Conservation (phyloP, 2,113 vertebrate species). For the Aix galericulata region DNA sequence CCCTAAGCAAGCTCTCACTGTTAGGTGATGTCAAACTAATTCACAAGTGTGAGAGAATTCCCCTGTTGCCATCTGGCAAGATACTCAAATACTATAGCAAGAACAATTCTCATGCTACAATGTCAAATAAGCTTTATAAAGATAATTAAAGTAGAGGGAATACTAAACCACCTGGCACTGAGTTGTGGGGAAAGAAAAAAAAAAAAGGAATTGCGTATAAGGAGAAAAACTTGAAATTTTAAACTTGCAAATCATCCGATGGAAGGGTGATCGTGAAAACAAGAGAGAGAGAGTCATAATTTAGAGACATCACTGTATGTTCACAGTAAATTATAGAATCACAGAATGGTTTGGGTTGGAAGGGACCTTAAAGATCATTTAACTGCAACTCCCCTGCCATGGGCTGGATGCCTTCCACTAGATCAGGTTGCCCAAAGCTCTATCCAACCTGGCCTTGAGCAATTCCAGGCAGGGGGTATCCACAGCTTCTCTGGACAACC, state of each 20-base stretch:
- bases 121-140: not conserved
- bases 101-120: not conserved
- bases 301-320: not conserved
- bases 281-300: not conserved
- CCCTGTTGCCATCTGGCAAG: not conserved
- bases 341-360: too few species aligned
- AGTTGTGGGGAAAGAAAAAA: not conserved
- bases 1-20: not conserved
- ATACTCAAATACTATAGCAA: not conserved
- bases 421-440: too few species aligned
- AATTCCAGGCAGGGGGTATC: too few species aligned
- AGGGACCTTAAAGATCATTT: too few species aligned
- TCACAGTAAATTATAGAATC: not conserved
- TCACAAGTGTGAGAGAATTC: not conserved
- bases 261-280: not conserved
- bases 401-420: too few species aligned
- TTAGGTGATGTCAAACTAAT: not conserved
- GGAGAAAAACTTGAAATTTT: not conserved
- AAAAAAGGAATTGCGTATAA: not conserved
- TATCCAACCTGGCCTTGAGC: too few species aligned
- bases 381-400: too few species aligned
- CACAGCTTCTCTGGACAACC: too few species aligned
- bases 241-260: not conserved
- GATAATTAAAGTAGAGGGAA: not conserved
- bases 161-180: not conserved